phyloP scores from a whole-genome alignment of 2,113 vertebrate species.

The Hydropotes inermis region DNA sequence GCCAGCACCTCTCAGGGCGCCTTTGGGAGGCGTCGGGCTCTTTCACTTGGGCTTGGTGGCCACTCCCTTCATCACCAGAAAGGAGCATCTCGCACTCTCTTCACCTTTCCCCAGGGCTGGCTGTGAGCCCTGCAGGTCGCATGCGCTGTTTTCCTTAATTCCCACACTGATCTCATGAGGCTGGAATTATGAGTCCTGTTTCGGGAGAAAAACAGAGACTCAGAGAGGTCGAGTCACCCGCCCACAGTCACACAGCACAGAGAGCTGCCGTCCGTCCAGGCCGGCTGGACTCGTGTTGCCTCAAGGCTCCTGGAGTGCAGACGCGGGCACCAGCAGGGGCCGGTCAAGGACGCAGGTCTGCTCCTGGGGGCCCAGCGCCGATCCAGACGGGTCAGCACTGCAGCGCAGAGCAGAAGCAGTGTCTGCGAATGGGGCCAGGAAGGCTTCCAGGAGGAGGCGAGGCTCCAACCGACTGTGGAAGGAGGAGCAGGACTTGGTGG shows the following conservation, averaged over 20 bases:
- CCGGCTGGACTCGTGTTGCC: accelerated
- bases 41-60: neutral
- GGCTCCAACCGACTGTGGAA: neutral
- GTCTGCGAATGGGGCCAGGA: too few species aligned
- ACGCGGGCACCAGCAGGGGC: accelerated
- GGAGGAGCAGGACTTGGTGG: neutral
- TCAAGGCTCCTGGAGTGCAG: neutral
- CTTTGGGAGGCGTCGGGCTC: neutral
- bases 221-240: neutral
- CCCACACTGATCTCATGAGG: accelerated
- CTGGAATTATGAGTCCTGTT: too few species aligned
- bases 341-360: accelerated
- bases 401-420: neutral
- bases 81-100: neutral
- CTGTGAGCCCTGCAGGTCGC: accelerated
- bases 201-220: neutral
- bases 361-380: accelerated
- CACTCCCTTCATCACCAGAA: neutral
- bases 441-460: neutral
- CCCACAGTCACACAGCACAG: neutral
- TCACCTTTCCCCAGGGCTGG: neutral
- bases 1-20: neutral
- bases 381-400: accelerated
- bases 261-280: too few species aligned
- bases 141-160: accelerated